These are phyloP conservation scores for Sphaerophoria rueppellii DNA, from an alignment of 2,888 invertebrate species.

Conservation along the genomic window DNA sequence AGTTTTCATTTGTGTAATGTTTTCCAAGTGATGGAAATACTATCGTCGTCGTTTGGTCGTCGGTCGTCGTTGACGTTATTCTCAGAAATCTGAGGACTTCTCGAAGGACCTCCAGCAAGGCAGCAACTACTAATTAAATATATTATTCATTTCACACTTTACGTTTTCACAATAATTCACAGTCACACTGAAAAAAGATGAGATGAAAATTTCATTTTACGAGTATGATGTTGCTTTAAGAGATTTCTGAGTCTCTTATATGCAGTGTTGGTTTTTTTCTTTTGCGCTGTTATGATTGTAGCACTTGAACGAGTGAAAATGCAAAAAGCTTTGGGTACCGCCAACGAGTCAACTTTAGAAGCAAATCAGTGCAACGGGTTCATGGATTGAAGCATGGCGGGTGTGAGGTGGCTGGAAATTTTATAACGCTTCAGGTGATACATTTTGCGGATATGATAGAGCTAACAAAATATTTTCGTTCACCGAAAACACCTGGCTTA, in stretches of 20 bases:
- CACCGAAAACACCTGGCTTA: too few relatives aligned
- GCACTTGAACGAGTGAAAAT: too few relatives aligned
- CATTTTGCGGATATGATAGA: not conserved
- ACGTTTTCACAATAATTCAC: not conserved
- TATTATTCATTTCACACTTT: constrained; percentile 48
- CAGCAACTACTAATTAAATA: constrained; percentile 53
- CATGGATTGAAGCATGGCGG: not conserved
- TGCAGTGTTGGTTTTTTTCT: too few relatives aligned
- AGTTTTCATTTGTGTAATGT: constrained; percentile 28
- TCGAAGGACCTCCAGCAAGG: constrained; percentile 8
- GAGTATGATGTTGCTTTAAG: not conserved
- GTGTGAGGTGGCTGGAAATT: not conserved
- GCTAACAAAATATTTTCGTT: not conserved
- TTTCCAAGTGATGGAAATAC: not conserved
- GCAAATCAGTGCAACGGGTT: not conserved
- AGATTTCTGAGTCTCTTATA: too few relatives aligned
- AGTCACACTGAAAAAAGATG: not conserved
- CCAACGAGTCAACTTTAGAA: not conserved
- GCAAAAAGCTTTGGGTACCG: constrained; percentile 10
- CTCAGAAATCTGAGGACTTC: constrained; percentile 10
- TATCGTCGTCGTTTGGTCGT: too few relatives aligned
- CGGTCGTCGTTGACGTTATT: not conserved
- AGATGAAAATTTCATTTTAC: constrained; percentile 3
- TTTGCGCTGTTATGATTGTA: too few relatives aligned
- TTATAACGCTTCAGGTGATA: constrained; percentile 12